Evolutionary conservation across 2,113 vertebrate species (phyloP), one percentile per base, ranked within the genome.

Genomic region (Camelus bactrianus): DNA sequence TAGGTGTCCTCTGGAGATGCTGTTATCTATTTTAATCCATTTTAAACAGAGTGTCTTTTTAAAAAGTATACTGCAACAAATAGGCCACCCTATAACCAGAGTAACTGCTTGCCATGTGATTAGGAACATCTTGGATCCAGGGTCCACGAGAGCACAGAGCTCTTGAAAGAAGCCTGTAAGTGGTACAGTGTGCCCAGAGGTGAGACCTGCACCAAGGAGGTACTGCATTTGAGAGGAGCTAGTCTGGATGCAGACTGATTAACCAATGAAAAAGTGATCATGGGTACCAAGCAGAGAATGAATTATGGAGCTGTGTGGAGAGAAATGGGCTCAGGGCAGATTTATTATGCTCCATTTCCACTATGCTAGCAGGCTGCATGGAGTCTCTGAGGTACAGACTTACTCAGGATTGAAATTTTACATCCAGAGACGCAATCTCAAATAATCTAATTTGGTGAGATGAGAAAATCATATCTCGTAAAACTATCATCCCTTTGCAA

Each of bases 401-500:
- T 97, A 91, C 94, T 95, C 93, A 84, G 70, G 79, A 90, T 89
- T 94, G 79, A 95, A 97, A 97, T 92, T 96, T 93, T 93, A 94
- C 89, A 97, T 94, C 94, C 81, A 97, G 96, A 65, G 86, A 95
- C 1, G 19, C 52, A 93, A 48, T 94, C 89, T 96, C 94, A 95
- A 96, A 97, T 96, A 95, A 97, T 95, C 97, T 96, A 96, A 97
- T 97, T 96, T 97, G 86, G 87, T 76, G 75, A 97, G 93, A 96
- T 96, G 89, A 97, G 98, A 98, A 98, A 97, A 95, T 97, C 89
- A 32, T 76, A 93, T 92, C 93, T 96, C 42, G 12, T 95, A 96
- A 97, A 96, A 93, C 48, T 42, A 93, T 95, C 94, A 96, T 83
- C 48, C 54, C 80, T 91, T 92, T 96, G 94, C 86, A 87, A 96